Evolutionary conservation across 2,113 vertebrate genomes (phyloP).

Genomic region (Thymallus thymallus): DNA sequence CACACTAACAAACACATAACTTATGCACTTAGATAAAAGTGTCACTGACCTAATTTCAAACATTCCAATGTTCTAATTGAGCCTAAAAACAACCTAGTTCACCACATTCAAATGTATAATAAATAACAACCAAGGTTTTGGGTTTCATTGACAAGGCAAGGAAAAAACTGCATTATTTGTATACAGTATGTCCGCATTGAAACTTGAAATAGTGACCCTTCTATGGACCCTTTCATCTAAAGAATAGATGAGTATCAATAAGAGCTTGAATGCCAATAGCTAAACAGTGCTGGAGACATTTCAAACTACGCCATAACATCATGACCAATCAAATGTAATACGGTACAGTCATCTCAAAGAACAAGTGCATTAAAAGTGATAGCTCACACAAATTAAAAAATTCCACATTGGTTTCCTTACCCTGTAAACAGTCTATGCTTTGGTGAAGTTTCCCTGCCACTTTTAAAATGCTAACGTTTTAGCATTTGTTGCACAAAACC

Average conservation of each 20-base stretch:
- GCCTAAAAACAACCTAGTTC: slow-evolving; percentile 51
- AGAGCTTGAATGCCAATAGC: slow-evolving; percentile 6
- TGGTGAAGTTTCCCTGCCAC: no score
- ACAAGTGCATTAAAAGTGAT: slow-evolving; percentile 48
- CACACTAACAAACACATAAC: slow-evolving; percentile 27
- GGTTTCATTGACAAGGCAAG: slow-evolving; percentile 42
- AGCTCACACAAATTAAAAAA: no score
- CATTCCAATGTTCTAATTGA: slow-evolving; percentile 57
- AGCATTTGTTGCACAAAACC: no score
- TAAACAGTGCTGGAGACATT: slow-evolving; percentile 25
- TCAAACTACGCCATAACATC: slow-evolving; percentile 19
- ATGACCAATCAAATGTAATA: no score
- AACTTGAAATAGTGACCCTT: slow-evolving; percentile 19
- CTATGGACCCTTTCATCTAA: slow-evolving; percentile 24
- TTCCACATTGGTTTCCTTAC: no score
- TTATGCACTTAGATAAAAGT: slow-evolving; percentile 42
- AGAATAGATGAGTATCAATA: slow-evolving; percentile 13
- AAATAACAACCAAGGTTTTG: slow-evolving; percentile 58
- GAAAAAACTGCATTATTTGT: slow-evolving; percentile 49
- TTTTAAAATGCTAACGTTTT: no score
- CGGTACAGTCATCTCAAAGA: neutral
- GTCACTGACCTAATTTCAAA: slow-evolving; percentile 46
- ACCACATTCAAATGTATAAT: slow-evolving; percentile 68
- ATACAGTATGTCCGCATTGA: neutral
- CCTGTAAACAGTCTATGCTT: no score